These are phyloP conservation scores for Takifugu bimaculatus DNA, from an alignment of 2,113 vertebrate species.

Conservation along the genomic window DNA sequence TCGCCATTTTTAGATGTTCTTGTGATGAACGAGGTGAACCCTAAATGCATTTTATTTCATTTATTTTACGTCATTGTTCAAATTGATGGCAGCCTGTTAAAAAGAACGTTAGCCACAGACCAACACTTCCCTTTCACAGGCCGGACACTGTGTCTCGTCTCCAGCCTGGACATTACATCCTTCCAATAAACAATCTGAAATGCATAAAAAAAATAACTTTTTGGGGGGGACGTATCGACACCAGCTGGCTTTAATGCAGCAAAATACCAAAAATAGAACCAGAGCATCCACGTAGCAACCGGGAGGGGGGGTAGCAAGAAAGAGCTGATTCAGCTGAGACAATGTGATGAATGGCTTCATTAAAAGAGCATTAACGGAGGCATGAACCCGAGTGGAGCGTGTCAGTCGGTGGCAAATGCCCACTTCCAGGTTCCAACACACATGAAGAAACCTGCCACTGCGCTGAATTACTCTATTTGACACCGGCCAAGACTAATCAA, in stretches of 20 bases:
- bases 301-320: conserved; percentile 20
- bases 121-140: no score
- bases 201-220: neutral
- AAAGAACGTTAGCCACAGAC: no score
- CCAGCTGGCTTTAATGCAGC: conserved; percentile 38
- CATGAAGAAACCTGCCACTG: conserved; percentile 21
- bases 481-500: neutral
- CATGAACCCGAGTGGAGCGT: conserved; percentile 54
- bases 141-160: no score
- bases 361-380: conserved; percentile 77
- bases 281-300: conserved; percentile 54
- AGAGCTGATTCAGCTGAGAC: conserved; percentile 52
- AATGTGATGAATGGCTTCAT: conserved; percentile 77
- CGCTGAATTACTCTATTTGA: conserved; percentile 31
- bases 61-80: neutral
- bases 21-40: conserved; percentile 4
- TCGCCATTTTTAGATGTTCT: neutral
- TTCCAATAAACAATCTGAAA: neutral
- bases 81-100: neutral
- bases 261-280: conserved; percentile 60
- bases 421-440: conserved; percentile 8
- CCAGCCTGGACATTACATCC: no score
- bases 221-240: neutral
- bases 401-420: conserved; percentile 28
- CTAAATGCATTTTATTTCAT: neutral